These are phyloP conservation scores for Eurystomus glaucurus DNA, from an alignment of 2,797 vertebrate species.

Conservation along the genomic window DNA sequence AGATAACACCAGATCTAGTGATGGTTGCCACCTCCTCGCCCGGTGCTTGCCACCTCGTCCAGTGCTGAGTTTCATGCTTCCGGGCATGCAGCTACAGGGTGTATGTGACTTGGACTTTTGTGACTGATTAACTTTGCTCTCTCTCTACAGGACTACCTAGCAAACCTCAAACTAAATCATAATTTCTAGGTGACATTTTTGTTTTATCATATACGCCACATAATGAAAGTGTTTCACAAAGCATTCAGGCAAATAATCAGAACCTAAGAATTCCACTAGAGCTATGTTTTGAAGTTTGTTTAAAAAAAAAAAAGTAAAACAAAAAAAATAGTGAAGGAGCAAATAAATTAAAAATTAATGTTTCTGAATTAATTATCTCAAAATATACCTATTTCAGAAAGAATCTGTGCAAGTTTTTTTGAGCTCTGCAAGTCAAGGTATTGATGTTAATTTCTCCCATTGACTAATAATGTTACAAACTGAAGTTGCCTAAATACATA, in stretches of 20 bases:
- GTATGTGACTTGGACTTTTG: no score
- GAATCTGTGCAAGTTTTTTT: not conserved
- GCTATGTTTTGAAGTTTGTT: not conserved
- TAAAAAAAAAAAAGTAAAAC: not conserved
- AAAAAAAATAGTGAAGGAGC: not conserved
- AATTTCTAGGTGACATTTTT: not conserved
- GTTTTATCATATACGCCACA: not conserved
- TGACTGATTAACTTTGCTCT: no score
- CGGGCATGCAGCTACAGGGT: no score
- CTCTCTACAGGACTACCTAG: not conserved
- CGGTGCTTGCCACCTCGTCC: no score
- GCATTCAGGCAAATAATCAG: not conserved
- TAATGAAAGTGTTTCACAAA: not conserved
- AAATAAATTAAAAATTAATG: not conserved
- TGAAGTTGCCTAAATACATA: not conserved
- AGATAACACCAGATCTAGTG: no score
- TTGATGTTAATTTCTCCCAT: not conserved
- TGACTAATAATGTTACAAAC: not conserved
- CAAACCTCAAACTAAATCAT: slow-evolving; percentile 5
- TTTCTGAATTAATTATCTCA: not conserved
- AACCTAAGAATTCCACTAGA: not conserved
- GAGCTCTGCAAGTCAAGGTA: not conserved
- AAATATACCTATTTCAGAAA: not conserved
- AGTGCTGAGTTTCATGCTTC: no score
- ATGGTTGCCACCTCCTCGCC: no score